Base-by-base conservation (phyloP, 1,140 invertebrate genomes). In the Neuroterus valhalla region DNA sequence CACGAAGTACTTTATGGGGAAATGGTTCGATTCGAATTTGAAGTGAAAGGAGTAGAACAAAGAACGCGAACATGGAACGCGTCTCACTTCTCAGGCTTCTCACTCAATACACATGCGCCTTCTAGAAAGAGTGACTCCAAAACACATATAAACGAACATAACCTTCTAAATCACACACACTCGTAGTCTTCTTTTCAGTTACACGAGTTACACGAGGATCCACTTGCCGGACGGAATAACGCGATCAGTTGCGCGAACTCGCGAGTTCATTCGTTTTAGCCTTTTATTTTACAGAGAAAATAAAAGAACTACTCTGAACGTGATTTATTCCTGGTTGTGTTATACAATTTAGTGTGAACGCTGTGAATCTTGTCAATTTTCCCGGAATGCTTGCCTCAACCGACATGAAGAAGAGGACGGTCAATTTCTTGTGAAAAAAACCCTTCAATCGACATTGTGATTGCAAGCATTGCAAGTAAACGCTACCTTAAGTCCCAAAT, bases 371-470 rank as follows among this genome's bases (percentile, higher is more conserved):
- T 26, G 52, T 55, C 52, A 55, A 55, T 52, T 52, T 23, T 21
- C 11, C 10, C 12, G 10, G 12, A 21, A 21, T 19, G 6, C 50
- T 52, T 23, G 23, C 23, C n/a, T 62, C 4, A 62, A 23, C 5
- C 52, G 55, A 62, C 2, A 62, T 62, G 55, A 62, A 62, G 31
- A 23, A 62, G 31, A 23, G 55, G 55, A 62, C 50, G 55, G 55
- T 62, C 55, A 62, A 62, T 62, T 62, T 12, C 26, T 55, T 15
- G 55, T 62, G 31, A 62, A 62, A 38, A 50, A 50, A 50, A 21
- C 19, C 55, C 21, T 62, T 62, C 11, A 62, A 23, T 62, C 55
- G 55, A 62, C 55, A 62, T 62, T 62, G 55, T 31, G 55, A 62
- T 62, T 62, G 11, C 55, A 38, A 55, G 21, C 26, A 62, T 62